phyloP scores from a whole-genome alignment of 2,113 vertebrate species.

The Acrocephalus kingi region DNA sequence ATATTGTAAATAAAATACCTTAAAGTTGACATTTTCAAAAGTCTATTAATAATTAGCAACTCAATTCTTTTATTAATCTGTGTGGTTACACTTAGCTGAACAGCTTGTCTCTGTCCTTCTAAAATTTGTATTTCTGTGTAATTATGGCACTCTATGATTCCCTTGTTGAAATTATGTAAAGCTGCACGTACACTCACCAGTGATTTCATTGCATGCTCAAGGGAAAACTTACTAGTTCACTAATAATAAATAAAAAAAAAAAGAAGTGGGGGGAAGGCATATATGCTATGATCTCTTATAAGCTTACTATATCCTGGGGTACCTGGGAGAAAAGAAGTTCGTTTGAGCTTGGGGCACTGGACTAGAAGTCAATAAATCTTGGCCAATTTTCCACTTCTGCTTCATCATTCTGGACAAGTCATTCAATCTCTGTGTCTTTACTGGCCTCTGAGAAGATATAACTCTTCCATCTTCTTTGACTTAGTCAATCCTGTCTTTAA shows the following conservation, averaged over 20 bases:
- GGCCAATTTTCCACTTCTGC: not conserved
- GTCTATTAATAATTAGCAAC: slow-evolving; percentile 19
- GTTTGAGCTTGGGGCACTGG: not conserved
- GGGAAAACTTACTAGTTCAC: not conserved
- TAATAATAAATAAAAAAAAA: not conserved
- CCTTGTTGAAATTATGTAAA: not conserved
- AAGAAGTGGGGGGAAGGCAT: accelerated
- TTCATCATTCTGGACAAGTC: slow-evolving; percentile 20
- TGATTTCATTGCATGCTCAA: not conserved
- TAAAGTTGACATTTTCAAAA: slow-evolving; percentile 29
- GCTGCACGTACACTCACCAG: not conserved
- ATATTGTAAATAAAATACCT: slow-evolving; percentile 56
- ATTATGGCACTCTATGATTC: not conserved
- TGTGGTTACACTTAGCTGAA: slow-evolving; percentile 1
- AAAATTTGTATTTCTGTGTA: not conserved
- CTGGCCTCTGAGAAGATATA: not conserved
- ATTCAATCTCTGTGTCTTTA: slow-evolving; percentile 10
- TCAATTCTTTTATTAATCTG: slow-evolving; percentile 10
- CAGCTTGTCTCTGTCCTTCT: not conserved
- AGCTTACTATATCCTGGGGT: not conserved
- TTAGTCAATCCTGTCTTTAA: not conserved
- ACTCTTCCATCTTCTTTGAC: not conserved
- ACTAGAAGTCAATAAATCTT: not conserved
- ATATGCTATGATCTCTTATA: not conserved
- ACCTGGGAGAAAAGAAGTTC: not conserved